Conservation (phyloP, 2,113 vertebrate genomes). For the Cricetomys ansorgei region DNA sequence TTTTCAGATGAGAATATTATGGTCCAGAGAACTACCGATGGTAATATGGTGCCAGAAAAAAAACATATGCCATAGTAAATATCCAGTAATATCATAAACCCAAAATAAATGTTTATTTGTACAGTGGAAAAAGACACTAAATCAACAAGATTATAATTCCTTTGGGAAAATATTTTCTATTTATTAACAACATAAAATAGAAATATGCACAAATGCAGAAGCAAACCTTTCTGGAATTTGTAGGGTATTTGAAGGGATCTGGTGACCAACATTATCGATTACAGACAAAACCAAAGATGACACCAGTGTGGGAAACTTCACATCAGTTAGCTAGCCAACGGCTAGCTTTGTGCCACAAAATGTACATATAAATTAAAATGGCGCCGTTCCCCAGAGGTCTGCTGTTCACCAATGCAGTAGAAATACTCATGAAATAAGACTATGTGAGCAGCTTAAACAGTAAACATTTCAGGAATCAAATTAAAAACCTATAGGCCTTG, state of each 20-base stretch:
- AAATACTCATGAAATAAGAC: not conserved
- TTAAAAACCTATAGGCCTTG: not conserved
- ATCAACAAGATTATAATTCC: slow-evolving; percentile 25
- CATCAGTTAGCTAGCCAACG: not conserved
- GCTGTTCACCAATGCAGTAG: not conserved
- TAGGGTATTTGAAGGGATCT: not conserved
- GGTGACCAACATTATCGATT: not conserved
- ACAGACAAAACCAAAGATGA: not conserved
- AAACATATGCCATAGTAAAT: slow-evolving; percentile 5
- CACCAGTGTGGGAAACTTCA: not conserved
- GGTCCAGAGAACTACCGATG: not conserved
- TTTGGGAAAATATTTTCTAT: not conserved
- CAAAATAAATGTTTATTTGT: slow-evolving; percentile 27
- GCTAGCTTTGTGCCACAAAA: not conserved
- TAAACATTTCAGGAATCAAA: not conserved
- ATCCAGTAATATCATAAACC: not conserved
- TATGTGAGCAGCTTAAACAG: not conserved
- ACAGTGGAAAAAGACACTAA: not conserved
- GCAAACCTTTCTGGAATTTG: not conserved
- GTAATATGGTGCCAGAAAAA: not conserved
- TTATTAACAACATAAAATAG: slow-evolving; percentile 24
- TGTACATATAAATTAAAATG: not conserved
- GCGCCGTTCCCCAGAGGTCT: not conserved
- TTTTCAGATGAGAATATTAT: slow-evolving; percentile 56
- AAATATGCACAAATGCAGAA: not conserved